A percentile compares a stretch with the other conserved stretches of the same genome.
Conservation (phyloP, 1,140 invertebrate genomes). For the Watersipora subatra region DNA sequence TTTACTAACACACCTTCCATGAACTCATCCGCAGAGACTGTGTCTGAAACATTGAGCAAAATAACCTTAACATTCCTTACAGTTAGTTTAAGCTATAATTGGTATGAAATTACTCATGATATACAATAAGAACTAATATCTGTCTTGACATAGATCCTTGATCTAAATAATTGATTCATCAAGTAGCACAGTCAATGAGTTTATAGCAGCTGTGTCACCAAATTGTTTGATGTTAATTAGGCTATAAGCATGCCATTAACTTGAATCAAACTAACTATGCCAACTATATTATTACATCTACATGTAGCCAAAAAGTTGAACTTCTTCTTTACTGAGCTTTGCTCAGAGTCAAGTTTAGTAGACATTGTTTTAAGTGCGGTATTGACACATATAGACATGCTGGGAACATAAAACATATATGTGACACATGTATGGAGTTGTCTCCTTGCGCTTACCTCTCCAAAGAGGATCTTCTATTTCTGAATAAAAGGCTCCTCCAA, state of each 20-base stretch:
- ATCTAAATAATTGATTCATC: background rate
- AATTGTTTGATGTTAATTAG: no score
- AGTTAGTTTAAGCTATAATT: background rate
- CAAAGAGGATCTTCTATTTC: background rate
- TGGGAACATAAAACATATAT: no score
- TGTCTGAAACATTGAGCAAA: background rate
- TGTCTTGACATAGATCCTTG: background rate
- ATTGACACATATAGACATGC: no score
- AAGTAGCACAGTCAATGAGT: background rate
- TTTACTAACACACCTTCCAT: background rate
- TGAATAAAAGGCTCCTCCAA: background rate
- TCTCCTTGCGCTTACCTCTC: no score
- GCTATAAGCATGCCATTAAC: no score
- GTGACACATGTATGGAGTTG: no score
- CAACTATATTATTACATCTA: no score
- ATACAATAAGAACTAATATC: background rate
- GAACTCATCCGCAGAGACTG: background rate
- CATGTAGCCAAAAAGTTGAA: no score
- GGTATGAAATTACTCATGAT: background rate
- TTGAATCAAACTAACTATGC: no score
- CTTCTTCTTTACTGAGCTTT: no score
- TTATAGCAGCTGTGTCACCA: background rate
- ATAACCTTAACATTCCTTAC: background rate
- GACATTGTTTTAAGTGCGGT: no score
- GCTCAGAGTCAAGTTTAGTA: no score